These are phyloP conservation scores for Neosilurus hyrtlii DNA, from an alignment of 2,797 vertebrate genomes.

Conservation along the genomic window DNA sequence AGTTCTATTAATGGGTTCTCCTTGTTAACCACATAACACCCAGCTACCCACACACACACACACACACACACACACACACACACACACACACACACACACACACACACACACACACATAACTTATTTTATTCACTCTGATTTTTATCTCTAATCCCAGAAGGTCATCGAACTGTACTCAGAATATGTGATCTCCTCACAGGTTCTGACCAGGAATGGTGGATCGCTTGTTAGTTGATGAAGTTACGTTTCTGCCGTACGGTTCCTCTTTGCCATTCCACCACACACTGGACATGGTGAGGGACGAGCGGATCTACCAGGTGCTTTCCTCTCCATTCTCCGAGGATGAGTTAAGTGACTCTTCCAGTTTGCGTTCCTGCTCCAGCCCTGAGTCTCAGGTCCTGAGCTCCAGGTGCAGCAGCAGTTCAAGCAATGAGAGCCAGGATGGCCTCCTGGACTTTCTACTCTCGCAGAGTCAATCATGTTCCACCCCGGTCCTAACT, in stretches of 20 bases:
- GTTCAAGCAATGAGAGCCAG: conserved; percentile 79
- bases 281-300: conserved; percentile 79
- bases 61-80: not conserved
- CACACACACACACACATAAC: no score
- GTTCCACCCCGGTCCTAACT: conserved; percentile 15
- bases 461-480: conserved; percentile 77
- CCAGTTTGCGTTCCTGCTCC: conserved; percentile 89
- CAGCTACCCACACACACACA: not conserved
- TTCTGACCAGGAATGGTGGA: conserved; percentile 84
- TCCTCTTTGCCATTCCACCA: conserved; percentile 64
- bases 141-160: not conserved
- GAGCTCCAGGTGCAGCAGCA: conserved; percentile 85
- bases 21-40: conserved; percentile 5
- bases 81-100: no score
- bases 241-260: conserved; percentile 80
- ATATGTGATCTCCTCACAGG: conserved; percentile 33
- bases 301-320: conserved; percentile 81
- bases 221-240: conserved; percentile 88
- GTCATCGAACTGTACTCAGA: not conserved
- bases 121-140: not conserved
- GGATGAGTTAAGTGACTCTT: conserved; percentile 87
- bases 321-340: conserved; percentile 87
- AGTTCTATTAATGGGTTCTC: not conserved
- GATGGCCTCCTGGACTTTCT: conserved; percentile 90
- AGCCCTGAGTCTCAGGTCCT: conserved; percentile 87